Conservation (phyloP, 2,888 invertebrate genomes). For the Camptogramma bilineatum region DNA sequence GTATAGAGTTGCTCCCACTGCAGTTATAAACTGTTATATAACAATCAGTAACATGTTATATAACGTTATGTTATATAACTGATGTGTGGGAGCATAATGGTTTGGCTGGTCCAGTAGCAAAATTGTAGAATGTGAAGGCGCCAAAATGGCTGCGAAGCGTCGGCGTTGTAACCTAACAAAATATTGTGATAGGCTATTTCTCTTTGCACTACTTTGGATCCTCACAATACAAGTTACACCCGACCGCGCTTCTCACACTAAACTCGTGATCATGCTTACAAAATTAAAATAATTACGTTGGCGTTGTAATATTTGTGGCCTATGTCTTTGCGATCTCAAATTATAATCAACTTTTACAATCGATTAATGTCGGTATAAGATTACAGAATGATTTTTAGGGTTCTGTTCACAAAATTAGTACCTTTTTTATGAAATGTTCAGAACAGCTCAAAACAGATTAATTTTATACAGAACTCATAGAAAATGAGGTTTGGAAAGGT, state of each 20-base stretch:
- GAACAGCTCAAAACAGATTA: conserved; percentile 24
- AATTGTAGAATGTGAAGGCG: conserved; percentile 48
- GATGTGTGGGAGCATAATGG: conserved; percentile 36
- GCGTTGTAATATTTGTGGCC: conserved; percentile 49
- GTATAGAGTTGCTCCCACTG: conserved; percentile 15
- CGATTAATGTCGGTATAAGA: conserved; percentile 2
- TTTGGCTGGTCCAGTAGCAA: conserved; percentile 62
- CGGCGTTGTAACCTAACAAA: conserved; percentile 53
- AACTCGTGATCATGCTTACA: conserved; percentile 59
- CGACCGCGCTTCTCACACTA: conserved; percentile 48
- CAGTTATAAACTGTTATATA: not conserved
- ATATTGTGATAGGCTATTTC: conserved; percentile 47
- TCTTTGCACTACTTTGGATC: conserved; percentile 25
- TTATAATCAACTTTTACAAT: conserved; percentile 43
- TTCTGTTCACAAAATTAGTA: conserved; percentile 9
- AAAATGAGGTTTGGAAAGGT: conserved; percentile 12
- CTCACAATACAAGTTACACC: conserved; percentile 52
- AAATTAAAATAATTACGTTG: conserved; percentile 35
- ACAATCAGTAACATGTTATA: not conserved
- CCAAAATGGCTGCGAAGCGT: conserved; percentile 47
- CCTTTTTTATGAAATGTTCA: conserved; percentile 15
- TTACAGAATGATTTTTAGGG: conserved; percentile 10
- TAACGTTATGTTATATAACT: not conserved
- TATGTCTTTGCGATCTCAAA: conserved; percentile 57
- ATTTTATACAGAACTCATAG: conserved; percentile 49